These are phyloP conservation scores for Rapana venosa DNA, from an alignment of 2,888 invertebrate genomes.

Conservation along the genomic window DNA sequence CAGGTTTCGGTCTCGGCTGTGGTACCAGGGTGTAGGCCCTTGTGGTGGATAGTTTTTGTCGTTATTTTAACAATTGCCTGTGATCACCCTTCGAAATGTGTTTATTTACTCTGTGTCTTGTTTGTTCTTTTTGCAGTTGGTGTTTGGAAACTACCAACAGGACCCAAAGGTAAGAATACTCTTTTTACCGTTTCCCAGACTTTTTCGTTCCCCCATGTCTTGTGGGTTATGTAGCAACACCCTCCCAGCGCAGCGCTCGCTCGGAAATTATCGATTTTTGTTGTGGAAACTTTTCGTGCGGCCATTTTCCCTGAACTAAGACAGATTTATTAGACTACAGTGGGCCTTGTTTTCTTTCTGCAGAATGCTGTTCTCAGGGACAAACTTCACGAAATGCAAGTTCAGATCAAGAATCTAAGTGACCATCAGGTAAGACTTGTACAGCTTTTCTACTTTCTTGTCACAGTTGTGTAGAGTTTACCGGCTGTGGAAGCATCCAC, in stretches of 20 bases:
- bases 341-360: conserved; percentile 51
- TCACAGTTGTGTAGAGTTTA: conserved; percentile 25
- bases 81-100: neutral
- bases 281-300: conserved; percentile 64
- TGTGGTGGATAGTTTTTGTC: conserved; percentile 22
- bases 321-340: conserved; percentile 48
- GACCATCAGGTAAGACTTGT: conserved; percentile 70
- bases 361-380: conserved; percentile 68
- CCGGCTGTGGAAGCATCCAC: conserved; percentile 40
- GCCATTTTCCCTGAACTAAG: conserved; percentile 55
- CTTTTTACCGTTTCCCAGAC: conserved; percentile 41
- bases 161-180: conserved; percentile 69
- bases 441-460: conserved; percentile 16
- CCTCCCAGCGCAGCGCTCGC: conserved; percentile 47
- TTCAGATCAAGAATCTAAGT: conserved; percentile 72
- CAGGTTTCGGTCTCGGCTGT: conserved; percentile 30
- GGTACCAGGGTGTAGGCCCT: conserved; percentile 12
- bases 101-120: neutral
- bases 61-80: neutral
- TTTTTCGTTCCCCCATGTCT: conserved; percentile 31
- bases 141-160: conserved; percentile 71
- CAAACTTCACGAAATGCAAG: conserved; percentile 70
- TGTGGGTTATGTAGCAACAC: conserved; percentile 39
- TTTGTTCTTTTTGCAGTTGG: conserved; percentile 63
- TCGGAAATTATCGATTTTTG: conserved; percentile 67